Evolutionary conservation across 64 coral and sea anemone species (phyloP), one percentile per base, ranked within the genome.

Genomic region (Platygyra sinensis): DNA sequence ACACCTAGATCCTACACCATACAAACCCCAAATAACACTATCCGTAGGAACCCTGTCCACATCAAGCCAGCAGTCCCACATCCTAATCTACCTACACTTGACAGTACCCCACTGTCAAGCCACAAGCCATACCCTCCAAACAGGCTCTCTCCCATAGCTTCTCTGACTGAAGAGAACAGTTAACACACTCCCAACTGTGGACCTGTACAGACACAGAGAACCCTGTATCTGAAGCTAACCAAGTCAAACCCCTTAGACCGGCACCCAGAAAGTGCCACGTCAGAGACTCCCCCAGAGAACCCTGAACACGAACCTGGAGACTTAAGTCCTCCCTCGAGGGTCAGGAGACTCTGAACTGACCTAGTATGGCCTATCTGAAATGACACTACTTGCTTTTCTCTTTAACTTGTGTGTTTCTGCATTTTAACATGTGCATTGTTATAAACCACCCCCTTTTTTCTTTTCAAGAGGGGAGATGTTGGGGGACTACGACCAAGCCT

Each of bases 1-100:
- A 86, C 61, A 62, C n/a, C n/a, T n/a, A 30, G 64, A 63, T 86
- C 83, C 8, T 86, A 86, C 83, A 72, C 83, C 13, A 86, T 86
- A 16, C 59, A 72, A 29, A 72, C 83, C 32, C 27, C 29, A 15
- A 32, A 12, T 6, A 64, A 16, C 38, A 86, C 11, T 30, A 71
- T 86, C 31, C 28, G 64, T 49, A 36, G 83, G 25, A 86, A 86
- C 64, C 52, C 1, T 30, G 83, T 86, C 29, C 36, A 86, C 27
- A 27, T 86, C 52, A 86, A 36, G 67, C 83, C 62, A 65, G 62
- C 83, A 62, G 30, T 16, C 15, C n/a, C 60, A 86, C 83, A n/a
- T 13, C 19, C 77, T 55, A 32, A 33, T 80, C 72, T 31, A 30
- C 25, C 72, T 32, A 73, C 14, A 30, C 72, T 30, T 27, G 31